Conservation (phyloP, 2,888 invertebrate genomes). For the Malthinus flaveolus region DNA sequence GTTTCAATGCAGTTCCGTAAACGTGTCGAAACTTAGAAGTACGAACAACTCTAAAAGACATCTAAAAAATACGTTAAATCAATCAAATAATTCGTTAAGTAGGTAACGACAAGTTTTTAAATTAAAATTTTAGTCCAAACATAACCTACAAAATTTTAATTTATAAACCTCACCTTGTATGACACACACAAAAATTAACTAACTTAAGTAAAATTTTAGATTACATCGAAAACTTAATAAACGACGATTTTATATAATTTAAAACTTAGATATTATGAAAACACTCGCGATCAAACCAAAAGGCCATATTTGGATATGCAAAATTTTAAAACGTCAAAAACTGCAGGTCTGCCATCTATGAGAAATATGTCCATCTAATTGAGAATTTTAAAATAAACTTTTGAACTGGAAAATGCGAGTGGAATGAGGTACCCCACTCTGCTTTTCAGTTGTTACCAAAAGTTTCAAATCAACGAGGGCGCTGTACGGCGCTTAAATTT, state of each 20-base stretch:
- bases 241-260: slow-evolving; percentile 26
- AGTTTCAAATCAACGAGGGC: no score
- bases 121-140: slow-evolving; percentile 11
- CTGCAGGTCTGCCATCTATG: slow-evolving; percentile 20
- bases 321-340: slow-evolving; percentile 54
- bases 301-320: slow-evolving; percentile 57
- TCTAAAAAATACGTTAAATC: slow-evolving; percentile 57
- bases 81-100: slow-evolving; percentile 1
- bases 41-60: slow-evolving; percentile 97
- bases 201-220: slow-evolving; percentile 18
- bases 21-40: slow-evolving; percentile 98
- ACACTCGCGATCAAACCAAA: slow-evolving; percentile 40
- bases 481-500: no score
- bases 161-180: slow-evolving; percentile 14
- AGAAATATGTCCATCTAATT: not conserved
- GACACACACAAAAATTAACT: slow-evolving; percentile 7
- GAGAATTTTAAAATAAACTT: no score
- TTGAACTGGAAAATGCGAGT: no score
- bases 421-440: no score
- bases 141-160: slow-evolving; percentile 24
- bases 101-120: not conserved
- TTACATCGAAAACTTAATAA: slow-evolving; percentile 29
- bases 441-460: no score
- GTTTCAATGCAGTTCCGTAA: slow-evolving; percentile 83
- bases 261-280: slow-evolving; percentile 40